Evolutionary conservation across 1,140 invertebrate genomes (phyloP).

Genomic region (Trichogramma pretiosum): DNA sequence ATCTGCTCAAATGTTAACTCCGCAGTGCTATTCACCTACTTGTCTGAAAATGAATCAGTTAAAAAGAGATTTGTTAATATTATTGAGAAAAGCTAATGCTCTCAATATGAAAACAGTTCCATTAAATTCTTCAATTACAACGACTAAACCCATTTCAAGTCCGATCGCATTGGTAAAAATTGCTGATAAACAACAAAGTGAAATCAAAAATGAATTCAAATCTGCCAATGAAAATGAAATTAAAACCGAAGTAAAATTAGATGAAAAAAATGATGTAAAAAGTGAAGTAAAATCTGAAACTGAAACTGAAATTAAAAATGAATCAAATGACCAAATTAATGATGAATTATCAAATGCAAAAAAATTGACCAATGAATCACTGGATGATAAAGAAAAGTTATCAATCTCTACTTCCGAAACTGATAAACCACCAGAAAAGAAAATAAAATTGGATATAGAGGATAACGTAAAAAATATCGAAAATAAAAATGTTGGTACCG

Average conservation of each 20-base stretch:
- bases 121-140: conserved; percentile 22
- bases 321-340: too few relatives aligned
- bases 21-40: conserved; percentile 67
- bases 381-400: too few relatives aligned
- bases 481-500: conserved; percentile 15
- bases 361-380: too few relatives aligned
- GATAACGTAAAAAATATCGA: too few relatives aligned
- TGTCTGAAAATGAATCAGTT: conserved; percentile 62
- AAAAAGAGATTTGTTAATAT: conserved; percentile 56
- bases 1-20: conserved; percentile 46
- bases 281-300: too few relatives aligned
- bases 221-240: conserved; percentile 48
- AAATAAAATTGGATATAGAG: too few relatives aligned
- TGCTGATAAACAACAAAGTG: conserved; percentile 41
- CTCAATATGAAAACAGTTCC: conserved; percentile 34
- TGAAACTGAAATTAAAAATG: too few relatives aligned
- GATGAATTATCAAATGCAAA: too few relatives aligned
- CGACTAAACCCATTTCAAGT: conserved; percentile 11
- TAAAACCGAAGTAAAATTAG: too few relatives aligned
- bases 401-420: too few relatives aligned
- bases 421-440: not conserved
- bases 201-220: conserved; percentile 52
- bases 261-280: too few relatives aligned
- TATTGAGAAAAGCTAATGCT: conserved; percentile 55
- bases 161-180: conserved; percentile 21